These are phyloP conservation scores for Cervus canadensis DNA, from an alignment of 2,113 vertebrate genomes.

Conservation along the genomic window DNA sequence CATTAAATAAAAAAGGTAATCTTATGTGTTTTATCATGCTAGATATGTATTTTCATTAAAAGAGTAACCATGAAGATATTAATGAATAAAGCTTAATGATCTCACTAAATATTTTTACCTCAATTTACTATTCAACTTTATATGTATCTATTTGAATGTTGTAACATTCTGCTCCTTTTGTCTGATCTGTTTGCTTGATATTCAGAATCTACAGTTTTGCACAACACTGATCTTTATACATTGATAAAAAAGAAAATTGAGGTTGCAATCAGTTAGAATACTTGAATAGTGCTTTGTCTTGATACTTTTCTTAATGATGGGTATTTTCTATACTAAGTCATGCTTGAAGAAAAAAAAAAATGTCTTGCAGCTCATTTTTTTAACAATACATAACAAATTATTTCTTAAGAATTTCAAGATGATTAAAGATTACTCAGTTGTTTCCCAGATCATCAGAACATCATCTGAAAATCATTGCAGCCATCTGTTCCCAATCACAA, in stretches of 20 bases:
- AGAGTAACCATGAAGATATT: background rate
- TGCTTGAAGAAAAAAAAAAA: background rate
- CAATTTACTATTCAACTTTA: background rate
- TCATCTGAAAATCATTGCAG: constrained; percentile 39
- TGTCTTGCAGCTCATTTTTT: background rate
- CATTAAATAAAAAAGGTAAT: background rate
- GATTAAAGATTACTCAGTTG: constrained; percentile 8
- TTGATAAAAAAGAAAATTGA: background rate
- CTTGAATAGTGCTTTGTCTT: background rate
- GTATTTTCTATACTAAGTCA: background rate
- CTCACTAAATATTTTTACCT: background rate
- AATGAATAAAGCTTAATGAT: background rate
- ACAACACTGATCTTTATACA: background rate
- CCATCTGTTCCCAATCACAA: constrained; percentile 20
- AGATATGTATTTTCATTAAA: background rate
- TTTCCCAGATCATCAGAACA: constrained; percentile 40
- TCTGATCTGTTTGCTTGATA: background rate
- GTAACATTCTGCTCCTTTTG: background rate
- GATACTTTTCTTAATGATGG: background rate
- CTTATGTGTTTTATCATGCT: background rate
- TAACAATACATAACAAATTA: constrained; percentile 17
- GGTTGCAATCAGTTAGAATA: background rate
- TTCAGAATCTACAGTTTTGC: background rate
- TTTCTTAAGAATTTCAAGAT: constrained; percentile 45
- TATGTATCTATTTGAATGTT: background rate